Evolutionary conservation across 2,888 invertebrate species (phyloP).

Genomic region (Ectemnius cavifrons): DNA sequence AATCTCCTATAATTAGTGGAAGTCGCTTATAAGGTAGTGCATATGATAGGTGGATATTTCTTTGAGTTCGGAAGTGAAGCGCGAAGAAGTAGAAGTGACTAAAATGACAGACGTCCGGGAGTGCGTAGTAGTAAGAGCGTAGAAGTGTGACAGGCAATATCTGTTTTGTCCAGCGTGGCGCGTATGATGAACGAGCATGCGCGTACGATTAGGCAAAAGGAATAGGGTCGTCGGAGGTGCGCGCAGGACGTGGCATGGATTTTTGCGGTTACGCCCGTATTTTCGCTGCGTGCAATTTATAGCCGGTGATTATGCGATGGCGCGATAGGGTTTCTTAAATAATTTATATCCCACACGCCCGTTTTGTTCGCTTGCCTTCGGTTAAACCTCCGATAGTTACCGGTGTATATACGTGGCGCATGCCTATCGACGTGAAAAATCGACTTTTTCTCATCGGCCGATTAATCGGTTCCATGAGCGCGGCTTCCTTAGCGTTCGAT

Average conservation of each 20-base stretch:
- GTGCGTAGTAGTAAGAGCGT: constrained; percentile 15
- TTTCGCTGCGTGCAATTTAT: constrained; percentile 69
- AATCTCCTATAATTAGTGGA: too few species aligned
- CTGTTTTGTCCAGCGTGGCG: constrained; percentile 37
- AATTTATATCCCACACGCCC: constrained; percentile 71
- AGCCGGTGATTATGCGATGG: constrained; percentile 71
- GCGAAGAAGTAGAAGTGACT: constrained; percentile 13
- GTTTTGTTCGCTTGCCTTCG: constrained; percentile 65
- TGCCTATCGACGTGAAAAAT: constrained; percentile 60
- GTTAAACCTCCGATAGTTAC: constrained; percentile 12
- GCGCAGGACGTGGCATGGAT: constrained; percentile 35
- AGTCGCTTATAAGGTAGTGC: too few species aligned
- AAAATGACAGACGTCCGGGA: constrained; percentile 34
- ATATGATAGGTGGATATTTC: too few species aligned
- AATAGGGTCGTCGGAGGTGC: constrained; percentile 29
- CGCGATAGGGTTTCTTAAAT: constrained; percentile 74
- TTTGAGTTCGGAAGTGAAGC: not conserved
- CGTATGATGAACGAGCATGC: constrained; percentile 51
- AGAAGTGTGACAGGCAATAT: constrained; percentile 45
- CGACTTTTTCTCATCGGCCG: constrained; percentile 65
- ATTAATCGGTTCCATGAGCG: constrained; percentile 65
- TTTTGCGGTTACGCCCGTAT: constrained; percentile 65
- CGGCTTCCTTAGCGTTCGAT: constrained; percentile 36
- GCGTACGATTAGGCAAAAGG: constrained; percentile 61
- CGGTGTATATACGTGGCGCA: constrained; percentile 31